Percentiles rank a stretch among this genome's conserved stretches.
Evolutionary conservation across 2,113 vertebrate species (phyloP).

Genomic region (Serinus canaria): DNA sequence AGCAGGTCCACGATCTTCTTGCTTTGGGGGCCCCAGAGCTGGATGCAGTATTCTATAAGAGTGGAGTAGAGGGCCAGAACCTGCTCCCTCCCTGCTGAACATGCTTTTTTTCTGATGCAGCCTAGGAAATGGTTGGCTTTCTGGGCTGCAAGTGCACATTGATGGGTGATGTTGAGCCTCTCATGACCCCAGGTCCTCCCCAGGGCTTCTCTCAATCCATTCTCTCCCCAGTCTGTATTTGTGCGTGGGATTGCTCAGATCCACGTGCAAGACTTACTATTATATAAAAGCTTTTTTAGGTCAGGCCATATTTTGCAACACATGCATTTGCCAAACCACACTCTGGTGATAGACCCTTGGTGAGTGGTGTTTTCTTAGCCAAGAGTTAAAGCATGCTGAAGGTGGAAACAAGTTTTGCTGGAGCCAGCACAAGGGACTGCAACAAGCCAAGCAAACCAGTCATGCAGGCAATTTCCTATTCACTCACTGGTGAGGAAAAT

Average conservation of each 20-base stretch:
- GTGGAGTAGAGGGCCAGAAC: not conserved
- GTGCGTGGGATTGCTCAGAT: not conserved
- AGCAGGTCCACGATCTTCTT: not conserved
- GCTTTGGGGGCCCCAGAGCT: not conserved
- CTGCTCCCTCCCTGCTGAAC: not conserved
- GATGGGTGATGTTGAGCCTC: not conserved
- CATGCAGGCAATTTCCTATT: not conserved
- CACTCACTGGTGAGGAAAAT: not conserved
- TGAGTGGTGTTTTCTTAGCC: not conserved
- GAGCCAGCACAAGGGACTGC: not conserved
- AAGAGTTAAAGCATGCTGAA: not conserved
- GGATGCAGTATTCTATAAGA: not conserved
- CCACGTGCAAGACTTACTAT: not conserved
- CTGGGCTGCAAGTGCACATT: not conserved
- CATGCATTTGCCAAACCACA: not conserved
- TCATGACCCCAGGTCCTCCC: not conserved
- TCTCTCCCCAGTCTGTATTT: not conserved
- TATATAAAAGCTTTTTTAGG: not conserved
- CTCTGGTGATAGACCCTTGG: not conserved
- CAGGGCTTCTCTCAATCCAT: not conserved
- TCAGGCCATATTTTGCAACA: not conserved
- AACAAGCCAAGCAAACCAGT: not conserved
- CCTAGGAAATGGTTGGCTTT: not conserved
- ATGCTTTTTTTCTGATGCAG: not conserved
- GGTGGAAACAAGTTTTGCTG: conserved; percentile 10